Evolutionary conservation across 2,888 invertebrate species (phyloP).

Genomic region (Drosophila mettleri): DNA sequence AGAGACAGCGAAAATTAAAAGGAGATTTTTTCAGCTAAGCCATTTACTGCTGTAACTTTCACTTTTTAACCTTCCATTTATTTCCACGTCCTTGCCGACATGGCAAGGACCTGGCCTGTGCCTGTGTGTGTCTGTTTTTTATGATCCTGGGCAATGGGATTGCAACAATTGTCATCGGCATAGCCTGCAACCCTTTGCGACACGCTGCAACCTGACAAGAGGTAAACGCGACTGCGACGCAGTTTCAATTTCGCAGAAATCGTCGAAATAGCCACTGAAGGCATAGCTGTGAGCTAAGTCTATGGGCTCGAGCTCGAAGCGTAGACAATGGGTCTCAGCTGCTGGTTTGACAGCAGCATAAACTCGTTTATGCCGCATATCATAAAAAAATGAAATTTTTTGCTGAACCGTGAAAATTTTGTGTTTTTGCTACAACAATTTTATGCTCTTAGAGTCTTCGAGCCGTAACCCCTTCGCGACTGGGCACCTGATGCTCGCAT

Average conservation of each 20-base stretch:
- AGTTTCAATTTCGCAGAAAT: conserved; percentile 64
- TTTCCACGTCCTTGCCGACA: conserved; percentile 39
- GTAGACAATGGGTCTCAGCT: conserved; percentile 69
- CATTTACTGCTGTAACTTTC: conserved; percentile 51
- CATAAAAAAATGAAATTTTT: conserved; percentile 68
- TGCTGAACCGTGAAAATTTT: conserved; percentile 62
- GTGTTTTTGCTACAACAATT: conserved; percentile 76
- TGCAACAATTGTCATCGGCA: conserved; percentile 73
- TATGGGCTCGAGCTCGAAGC: neutral
- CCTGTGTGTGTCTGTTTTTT: conserved; percentile 41
- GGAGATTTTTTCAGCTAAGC: neutral
- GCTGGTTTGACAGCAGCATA: conserved; percentile 72
- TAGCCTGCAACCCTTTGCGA: conserved; percentile 75
- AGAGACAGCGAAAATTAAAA: neutral
- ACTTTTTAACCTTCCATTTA: conserved; percentile 70
- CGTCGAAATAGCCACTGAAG: conserved; percentile 45
- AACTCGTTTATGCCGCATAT: conserved; percentile 77
- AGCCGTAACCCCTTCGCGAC: conserved; percentile 56
- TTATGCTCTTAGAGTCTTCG: conserved; percentile 50
- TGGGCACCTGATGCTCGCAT: conserved; percentile 68
- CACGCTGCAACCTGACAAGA: conserved; percentile 64
- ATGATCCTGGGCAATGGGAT: conserved; percentile 64
- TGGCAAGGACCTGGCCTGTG: neutral
- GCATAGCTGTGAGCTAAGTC: conserved; percentile 3
- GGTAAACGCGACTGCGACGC: conserved; percentile 20